Evolutionary conservation across 2,113 vertebrate genomes (phyloP).

Genomic region (Mus musculus): DNA sequence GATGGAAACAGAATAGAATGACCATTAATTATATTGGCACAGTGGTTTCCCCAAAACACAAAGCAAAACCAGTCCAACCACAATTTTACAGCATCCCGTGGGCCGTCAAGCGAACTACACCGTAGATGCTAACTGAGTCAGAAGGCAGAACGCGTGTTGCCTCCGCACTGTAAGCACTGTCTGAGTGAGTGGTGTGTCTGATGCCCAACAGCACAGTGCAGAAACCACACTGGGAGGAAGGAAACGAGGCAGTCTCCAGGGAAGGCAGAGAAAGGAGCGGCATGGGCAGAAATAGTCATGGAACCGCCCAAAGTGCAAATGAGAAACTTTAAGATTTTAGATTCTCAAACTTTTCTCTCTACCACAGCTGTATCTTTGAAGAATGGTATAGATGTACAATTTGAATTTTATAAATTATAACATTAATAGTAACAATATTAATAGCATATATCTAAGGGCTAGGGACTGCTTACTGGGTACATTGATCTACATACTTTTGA

Average conservation of each 20-base stretch:
- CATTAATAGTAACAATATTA: background rate
- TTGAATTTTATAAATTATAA: background rate
- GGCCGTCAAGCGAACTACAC: background rate
- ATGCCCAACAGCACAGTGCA: background rate
- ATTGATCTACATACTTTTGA: background rate
- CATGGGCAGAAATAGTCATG: background rate
- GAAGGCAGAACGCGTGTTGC: background rate
- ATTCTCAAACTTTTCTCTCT: conserved; percentile 21
- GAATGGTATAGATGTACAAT: background rate
- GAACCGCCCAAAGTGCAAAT: background rate
- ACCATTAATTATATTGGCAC: background rate
- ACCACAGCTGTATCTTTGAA: background rate
- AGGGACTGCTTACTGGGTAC: background rate
- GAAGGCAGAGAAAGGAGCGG: background rate
- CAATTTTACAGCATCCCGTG: background rate
- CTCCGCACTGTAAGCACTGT: background rate
- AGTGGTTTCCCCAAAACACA: background rate
- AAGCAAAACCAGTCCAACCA: background rate
- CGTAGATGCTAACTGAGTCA: background rate
- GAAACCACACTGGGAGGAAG: background rate
- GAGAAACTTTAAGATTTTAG: background rate
- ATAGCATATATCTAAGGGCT: background rate
- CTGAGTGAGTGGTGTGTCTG: background rate
- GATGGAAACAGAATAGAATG: conserved; percentile 36
- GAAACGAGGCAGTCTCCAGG: background rate